Conservation (phyloP, 2,113 vertebrate genomes). For the Nibea albiflora region DNA sequence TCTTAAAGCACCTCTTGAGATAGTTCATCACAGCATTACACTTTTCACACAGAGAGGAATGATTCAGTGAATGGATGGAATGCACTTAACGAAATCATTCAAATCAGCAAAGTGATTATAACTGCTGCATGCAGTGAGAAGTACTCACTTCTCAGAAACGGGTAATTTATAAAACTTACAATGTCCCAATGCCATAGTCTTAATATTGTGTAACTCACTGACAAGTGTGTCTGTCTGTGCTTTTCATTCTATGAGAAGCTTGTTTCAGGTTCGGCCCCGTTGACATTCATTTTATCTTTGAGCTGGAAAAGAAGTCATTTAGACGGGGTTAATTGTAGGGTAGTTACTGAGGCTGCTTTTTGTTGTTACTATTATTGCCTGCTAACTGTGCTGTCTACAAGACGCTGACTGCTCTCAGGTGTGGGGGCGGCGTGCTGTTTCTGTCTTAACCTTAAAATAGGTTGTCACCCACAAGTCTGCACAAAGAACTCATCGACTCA, state of each 20-base stretch:
- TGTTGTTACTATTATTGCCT: not conserved
- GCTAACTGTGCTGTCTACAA: constrained; percentile 17
- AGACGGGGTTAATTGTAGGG: constrained; percentile 4
- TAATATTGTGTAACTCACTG: not conserved
- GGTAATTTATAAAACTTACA: not conserved
- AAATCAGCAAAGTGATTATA: not conserved
- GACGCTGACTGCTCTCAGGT: not conserved
- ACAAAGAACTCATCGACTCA: not conserved
- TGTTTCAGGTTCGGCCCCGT: not conserved
- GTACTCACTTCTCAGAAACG: not conserved
- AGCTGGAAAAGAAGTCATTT: not conserved
- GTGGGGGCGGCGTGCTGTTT: constrained; percentile 8
- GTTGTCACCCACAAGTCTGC: constrained; percentile 24
- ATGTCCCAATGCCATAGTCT: not conserved
- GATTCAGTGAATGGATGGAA: too few species aligned
- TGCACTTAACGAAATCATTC: not conserved
- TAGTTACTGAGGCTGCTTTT: not conserved
- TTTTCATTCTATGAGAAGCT: not conserved
- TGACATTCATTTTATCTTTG: not conserved
- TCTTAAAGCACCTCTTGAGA: too few species aligned
- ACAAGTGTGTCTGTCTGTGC: not conserved
- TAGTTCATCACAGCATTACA: too few species aligned
- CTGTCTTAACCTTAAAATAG: constrained; percentile 30
- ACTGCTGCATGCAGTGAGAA: not conserved
- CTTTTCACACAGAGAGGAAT: too few species aligned